Base-by-base conservation (phyloP, 2,888 invertebrate species). In the Andrena camellia region DNA sequence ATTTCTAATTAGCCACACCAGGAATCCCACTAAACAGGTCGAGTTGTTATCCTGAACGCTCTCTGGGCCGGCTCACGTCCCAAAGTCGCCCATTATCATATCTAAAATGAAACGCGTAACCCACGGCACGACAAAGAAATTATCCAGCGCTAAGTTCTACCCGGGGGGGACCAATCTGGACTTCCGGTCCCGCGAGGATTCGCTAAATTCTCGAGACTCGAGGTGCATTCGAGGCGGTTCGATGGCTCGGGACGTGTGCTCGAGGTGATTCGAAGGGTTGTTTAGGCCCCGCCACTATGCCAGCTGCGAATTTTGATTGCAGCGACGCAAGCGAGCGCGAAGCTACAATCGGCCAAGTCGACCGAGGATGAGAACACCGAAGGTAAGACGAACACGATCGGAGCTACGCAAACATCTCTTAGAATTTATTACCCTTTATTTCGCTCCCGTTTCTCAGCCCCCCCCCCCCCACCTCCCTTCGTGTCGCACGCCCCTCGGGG, bases 311-410 rank as follows among this genome's bases (percentile, higher is more conserved):
- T 92, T 93, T 93, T 93, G 91, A 92, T 94, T 94, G 91, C 94
- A 94, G 94, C 93, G 88, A 94, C 92, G 90, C 93, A 94, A 93
- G 90, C 92, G 92, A 93, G 90, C 92, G 92, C 93, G 91, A 94
- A 93, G 92, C 93, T 94, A 90, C 94, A 94, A 92, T 93, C 94
- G 90, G 92, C 94, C 92, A 94, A 94, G 92, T 94, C 94, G 88
- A 93, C 92, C 89, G 94, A 94, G 93, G 94, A 94, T 92, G 94
- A 94, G 81, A 93, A 93, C 90, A 92, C 89, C 91, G 94, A 94
- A 93, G 94, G 94, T 94, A 94, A 94, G 88, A 90, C 88, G 89
- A 91, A 88, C 42, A 42, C 83, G 84, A 87, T 84, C 86, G 90
- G 88, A 89, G 89, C 89, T 90, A 90, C 83, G 86, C 86, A 88